phyloP scores from a whole-genome alignment of 2,113 vertebrate genomes.

The Callionymus lyra region DNA sequence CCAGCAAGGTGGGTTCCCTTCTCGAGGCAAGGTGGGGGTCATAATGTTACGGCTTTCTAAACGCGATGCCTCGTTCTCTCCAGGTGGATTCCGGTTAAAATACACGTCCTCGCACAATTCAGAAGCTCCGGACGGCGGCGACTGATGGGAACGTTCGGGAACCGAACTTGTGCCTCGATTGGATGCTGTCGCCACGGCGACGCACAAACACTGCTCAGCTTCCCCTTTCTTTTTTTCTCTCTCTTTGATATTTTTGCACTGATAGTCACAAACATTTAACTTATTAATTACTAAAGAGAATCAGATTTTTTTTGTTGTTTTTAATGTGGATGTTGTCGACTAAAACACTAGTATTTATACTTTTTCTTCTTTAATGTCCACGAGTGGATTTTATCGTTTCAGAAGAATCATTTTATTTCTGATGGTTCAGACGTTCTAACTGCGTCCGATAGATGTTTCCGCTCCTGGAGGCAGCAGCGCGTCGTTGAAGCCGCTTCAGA shows the following conservation, averaged over 20 bases:
- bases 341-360: constrained; percentile 44
- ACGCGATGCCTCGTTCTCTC: background rate
- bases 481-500: no score
- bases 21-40: no score
- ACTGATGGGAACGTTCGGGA: constrained; percentile 64
- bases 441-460: no score
- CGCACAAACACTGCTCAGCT: constrained; percentile 4
- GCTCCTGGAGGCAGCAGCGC: no score
- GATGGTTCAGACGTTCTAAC: constrained; percentile 42
- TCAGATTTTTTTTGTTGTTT: constrained; percentile 22
- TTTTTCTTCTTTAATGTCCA: constrained; percentile 25
- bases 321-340: constrained; percentile 2
- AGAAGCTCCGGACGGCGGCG: constrained; percentile 83
- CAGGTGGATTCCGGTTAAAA: constrained; percentile 88
- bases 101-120: constrained; percentile 80
- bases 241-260: constrained; percentile 47
- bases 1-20: constrained; percentile 75
- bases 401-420: constrained; percentile 18
- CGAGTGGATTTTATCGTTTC: constrained; percentile 16
- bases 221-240: constrained; percentile 23
- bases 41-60: no score
- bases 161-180: background rate
- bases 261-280: constrained; percentile 37
- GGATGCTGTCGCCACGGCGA: background rate
- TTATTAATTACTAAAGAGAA: constrained; percentile 38